A percentile compares a stretch with the other conserved stretches of the same genome.
phyloP scores from a whole-genome alignment of 2,797 vertebrate species.

The Pitangus sulphuratus region DNA sequence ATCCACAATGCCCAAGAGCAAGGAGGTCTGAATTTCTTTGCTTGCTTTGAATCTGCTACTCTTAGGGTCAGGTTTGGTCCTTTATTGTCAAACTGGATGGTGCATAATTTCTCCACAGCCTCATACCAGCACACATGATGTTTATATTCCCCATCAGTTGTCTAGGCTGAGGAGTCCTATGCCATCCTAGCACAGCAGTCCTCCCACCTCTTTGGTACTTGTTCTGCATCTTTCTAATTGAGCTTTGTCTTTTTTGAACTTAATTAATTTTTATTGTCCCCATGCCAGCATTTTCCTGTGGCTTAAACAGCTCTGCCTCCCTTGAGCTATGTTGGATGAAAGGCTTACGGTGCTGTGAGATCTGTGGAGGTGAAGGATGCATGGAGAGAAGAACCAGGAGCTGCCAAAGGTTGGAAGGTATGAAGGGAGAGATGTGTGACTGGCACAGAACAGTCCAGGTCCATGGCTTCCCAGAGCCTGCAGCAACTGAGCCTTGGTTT shows the following conservation, averaged over 20 bases:
- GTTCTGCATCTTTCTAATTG: neutral
- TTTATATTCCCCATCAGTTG: neutral
- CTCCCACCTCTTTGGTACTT: neutral
- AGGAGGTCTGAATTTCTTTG: neutral
- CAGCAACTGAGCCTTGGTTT: neutral
- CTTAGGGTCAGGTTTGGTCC: neutral
- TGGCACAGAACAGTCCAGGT: neutral
- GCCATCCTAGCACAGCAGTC: neutral
- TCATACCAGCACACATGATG: accelerated
- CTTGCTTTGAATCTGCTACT: neutral
- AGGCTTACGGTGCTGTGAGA: accelerated
- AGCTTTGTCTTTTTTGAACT: neutral
- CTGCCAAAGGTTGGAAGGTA: neutral
- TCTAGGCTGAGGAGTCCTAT: neutral
- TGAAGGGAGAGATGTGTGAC: neutral
- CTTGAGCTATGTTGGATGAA: neutral
- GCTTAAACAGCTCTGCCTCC: neutral
- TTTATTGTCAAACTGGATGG: neutral
- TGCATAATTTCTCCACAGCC: neutral
- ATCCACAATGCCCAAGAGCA: neutral
- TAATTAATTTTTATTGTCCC: neutral
- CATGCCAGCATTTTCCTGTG: neutral
- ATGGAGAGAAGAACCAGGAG: neutral
- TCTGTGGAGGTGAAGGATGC: neutral
- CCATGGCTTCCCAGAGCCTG: neutral